Evolutionary conservation across 2,888 invertebrate species (phyloP).

Genomic region (Dione vanillae): DNA sequence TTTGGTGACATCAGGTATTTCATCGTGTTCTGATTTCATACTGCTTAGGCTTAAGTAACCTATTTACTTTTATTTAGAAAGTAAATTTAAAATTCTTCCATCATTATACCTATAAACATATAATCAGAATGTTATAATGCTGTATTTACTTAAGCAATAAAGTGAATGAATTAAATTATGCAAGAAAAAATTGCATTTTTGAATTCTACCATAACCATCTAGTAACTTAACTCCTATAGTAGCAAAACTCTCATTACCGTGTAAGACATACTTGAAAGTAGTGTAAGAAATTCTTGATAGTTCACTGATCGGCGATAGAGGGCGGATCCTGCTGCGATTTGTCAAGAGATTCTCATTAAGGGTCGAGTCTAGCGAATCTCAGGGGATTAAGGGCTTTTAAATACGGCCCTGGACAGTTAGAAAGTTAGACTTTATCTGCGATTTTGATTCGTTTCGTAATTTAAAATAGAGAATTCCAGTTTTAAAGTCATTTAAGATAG

Average conservation of each 20-base stretch:
- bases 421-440: slow-evolving; percentile 40
- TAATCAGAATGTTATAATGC: too few relatives aligned
- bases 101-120: background rate
- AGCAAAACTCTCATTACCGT: slow-evolving; percentile 17
- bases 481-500: slow-evolving; percentile 7
- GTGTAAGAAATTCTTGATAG: slow-evolving; percentile 59
- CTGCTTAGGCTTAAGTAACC: background rate
- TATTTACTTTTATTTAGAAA: background rate
- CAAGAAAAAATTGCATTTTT: too few relatives aligned
- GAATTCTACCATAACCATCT: too few relatives aligned
- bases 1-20: slow-evolving; percentile 60
- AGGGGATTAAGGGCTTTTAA: slow-evolving; percentile 69
- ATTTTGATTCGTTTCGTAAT: slow-evolving; percentile 32
- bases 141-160: too few relatives aligned
- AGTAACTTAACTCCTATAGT: too few relatives aligned
- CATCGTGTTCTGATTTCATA: slow-evolving; percentile 44
- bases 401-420: slow-evolving; percentile 56
- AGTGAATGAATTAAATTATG: too few relatives aligned
- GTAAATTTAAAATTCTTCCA: background rate
- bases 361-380: slow-evolving; percentile 73
- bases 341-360: slow-evolving; percentile 77
- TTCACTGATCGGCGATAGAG: slow-evolving; percentile 76
- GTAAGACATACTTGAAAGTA: slow-evolving; percentile 44
- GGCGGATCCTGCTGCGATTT: slow-evolving; percentile 74
- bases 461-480: slow-evolving; percentile 21